A percentile compares a stretch with the other conserved stretches of the same genome.
Evolutionary conservation across 2,113 vertebrate genomes (phyloP).

Genomic region (Piprites chloris): DNA sequence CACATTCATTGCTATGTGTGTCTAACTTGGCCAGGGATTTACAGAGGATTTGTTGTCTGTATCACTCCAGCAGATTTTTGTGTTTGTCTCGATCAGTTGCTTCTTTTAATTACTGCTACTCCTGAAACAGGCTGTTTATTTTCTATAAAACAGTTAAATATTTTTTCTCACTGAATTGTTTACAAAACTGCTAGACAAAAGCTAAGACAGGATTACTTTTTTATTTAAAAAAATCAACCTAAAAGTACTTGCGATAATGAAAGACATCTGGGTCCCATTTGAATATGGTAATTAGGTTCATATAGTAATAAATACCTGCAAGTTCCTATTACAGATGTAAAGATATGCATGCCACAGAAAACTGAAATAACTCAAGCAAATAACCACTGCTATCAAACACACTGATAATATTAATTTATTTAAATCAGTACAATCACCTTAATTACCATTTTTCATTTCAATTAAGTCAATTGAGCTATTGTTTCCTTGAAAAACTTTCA

Average conservation of each 20-base stretch:
- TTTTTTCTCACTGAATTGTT: background rate
- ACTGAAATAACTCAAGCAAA: background rate
- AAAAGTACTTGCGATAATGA: background rate
- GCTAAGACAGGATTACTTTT: background rate
- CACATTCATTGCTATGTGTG: background rate
- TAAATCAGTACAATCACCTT: background rate
- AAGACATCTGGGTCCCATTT: background rate
- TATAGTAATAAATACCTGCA: background rate
- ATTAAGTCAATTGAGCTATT: background rate
- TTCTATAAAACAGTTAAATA: background rate
- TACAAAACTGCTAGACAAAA: background rate
- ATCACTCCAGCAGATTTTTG: background rate
- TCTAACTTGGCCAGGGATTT: background rate
- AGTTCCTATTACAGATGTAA: background rate
- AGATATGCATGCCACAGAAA: background rate
- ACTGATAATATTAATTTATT: background rate
- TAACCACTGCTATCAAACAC: background rate
- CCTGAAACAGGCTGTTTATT: background rate
- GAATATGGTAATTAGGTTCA: background rate
- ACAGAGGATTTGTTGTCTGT: background rate
- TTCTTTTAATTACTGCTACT: constrained; percentile 22
- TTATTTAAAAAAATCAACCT: background rate
- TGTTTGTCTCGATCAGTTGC: background rate
- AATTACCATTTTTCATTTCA: background rate
- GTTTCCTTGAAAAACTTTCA: background rate